Conservation (phyloP, 2,113 vertebrate genomes). For the Podiceps cristatus region DNA sequence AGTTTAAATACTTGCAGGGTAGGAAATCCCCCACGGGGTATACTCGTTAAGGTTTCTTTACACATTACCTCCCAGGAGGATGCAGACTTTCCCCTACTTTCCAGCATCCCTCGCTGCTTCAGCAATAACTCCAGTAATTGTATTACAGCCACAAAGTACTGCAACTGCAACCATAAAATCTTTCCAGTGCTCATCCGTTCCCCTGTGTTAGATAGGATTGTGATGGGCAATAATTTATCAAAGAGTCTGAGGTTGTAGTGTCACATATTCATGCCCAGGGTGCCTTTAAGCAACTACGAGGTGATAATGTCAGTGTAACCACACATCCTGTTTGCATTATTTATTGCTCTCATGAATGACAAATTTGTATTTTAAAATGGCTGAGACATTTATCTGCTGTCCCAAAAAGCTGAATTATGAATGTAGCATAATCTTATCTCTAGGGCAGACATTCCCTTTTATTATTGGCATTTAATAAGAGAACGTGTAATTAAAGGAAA, state of each 20-base stretch:
- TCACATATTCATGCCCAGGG: not conserved
- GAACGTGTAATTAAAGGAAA: constrained; percentile 25
- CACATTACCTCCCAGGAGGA: constrained; percentile 58
- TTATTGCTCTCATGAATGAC: constrained; percentile 61
- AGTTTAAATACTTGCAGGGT: constrained; percentile 59
- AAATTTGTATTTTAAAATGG: constrained; percentile 55
- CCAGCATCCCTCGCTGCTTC: constrained; percentile 13
- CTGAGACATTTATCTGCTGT: constrained; percentile 29
- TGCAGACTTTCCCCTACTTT: constrained; percentile 44
- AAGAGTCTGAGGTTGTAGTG: constrained; percentile 14
- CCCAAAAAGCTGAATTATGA: not conserved
- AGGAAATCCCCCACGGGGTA: constrained; percentile 44
- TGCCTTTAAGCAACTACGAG: not conserved
- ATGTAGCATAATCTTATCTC: constrained; percentile 38
- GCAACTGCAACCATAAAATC: not conserved
- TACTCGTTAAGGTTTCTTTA: constrained; percentile 54
- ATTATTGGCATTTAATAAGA: constrained; percentile 29
- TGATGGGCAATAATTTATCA: constrained; percentile 52
- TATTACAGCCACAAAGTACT: not conserved
- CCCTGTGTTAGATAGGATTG: not conserved
- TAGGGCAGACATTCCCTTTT: constrained; percentile 11
- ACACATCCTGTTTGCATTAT: constrained; percentile 55
- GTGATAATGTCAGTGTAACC: constrained; percentile 60
- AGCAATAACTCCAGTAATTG: constrained; percentile 17
- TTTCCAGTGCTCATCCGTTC: not conserved